Percentiles rank a stretch among this genome's conserved stretches.
These are phyloP conservation scores for Pyralis farinalis DNA, from an alignment of 2,888 invertebrate genomes.

Conservation along the genomic window DNA sequence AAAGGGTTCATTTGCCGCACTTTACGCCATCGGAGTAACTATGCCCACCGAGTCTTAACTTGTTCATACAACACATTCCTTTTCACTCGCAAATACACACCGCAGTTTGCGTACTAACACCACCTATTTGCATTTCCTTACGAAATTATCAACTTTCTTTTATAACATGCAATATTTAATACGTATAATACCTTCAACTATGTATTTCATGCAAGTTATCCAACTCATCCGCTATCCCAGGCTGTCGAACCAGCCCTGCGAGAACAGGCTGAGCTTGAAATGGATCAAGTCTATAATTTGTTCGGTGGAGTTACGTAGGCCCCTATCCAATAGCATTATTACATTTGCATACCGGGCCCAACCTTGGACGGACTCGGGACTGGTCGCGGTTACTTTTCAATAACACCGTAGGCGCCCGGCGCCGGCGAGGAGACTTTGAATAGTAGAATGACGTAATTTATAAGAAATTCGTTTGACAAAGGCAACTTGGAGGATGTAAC, in stretches of 20 bases:
- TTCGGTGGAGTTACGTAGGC: constrained; percentile 26
- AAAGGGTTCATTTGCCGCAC: constrained; percentile 30
- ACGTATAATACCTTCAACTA: not conserved
- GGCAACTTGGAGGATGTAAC: constrained; percentile 11
- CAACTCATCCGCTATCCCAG: constrained; percentile 18
- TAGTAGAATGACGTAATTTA: constrained; percentile 27
- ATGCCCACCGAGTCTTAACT: constrained; percentile 1
- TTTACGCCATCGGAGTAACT: constrained; percentile 2
- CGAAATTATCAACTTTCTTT: constrained; percentile 1
- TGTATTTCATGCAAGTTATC: not conserved
- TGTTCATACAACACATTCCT: not conserved
- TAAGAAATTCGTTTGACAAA: constrained; percentile 25
- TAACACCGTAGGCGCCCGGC: constrained; percentile 19
- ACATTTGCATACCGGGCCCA: constrained; percentile 38
- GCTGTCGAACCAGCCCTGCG: constrained; percentile 31
- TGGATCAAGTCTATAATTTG: constrained; percentile 37
- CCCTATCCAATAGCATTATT: constrained; percentile 18
- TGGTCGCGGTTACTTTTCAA: constrained; percentile 18
- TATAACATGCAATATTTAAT: constrained; percentile 1
- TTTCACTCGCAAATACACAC: not conserved
- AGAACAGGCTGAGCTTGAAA: constrained; percentile 28
- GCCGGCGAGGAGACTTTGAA: too few relatives aligned
- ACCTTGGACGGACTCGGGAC: constrained; percentile 35
- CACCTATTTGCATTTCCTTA: not conserved
- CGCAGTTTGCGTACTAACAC: not conserved